Conservation (phyloP, 2,888 invertebrate genomes). For the Pollenia griseotomentosa region DNA sequence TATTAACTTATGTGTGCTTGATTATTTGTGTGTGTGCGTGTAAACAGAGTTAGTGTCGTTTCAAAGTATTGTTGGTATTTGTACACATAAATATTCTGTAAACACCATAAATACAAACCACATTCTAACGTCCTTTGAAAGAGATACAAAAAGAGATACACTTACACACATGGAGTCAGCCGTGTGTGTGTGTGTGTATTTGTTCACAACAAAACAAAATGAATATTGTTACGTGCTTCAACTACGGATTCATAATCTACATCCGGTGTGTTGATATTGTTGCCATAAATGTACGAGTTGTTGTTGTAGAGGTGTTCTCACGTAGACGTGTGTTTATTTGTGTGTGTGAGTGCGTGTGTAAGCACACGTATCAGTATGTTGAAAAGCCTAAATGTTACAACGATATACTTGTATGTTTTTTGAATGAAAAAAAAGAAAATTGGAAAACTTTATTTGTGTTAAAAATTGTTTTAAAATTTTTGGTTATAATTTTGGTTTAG, state of each 20-base stretch:
- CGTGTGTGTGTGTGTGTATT: not conserved
- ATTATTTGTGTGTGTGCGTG: slow-evolving; percentile 6
- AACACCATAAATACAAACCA: slow-evolving; percentile 62
- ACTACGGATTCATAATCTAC: slow-evolving; percentile 62
- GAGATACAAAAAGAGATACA: slow-evolving; percentile 18
- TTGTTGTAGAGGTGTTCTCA: slow-evolving; percentile 13
- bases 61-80: slow-evolving; percentile 21
- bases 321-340: not conserved
- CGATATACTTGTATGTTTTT: slow-evolving; percentile 34
- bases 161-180: slow-evolving; percentile 4
- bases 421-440: no score
- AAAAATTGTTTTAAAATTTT: slow-evolving; percentile 62
- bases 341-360: not conserved
- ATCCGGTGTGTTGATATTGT: slow-evolving; percentile 53
- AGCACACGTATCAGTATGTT: slow-evolving; percentile 25
- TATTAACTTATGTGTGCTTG: not conserved
- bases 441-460: not conserved
- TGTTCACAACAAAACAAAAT: slow-evolving; percentile 36
- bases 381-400: slow-evolving; percentile 68
- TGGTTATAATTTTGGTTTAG: slow-evolving; percentile 55
- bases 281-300: slow-evolving; percentile 7
- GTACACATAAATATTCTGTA: slow-evolving; percentile 54
- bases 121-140: slow-evolving; percentile 56
- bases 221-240: slow-evolving; percentile 61
- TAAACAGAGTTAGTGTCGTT: slow-evolving; percentile 1